Percentiles rank a stretch among this genome's conserved stretches.
Conservation (phyloP, 2,888 invertebrate species). For the Drosophila greeni region DNA sequence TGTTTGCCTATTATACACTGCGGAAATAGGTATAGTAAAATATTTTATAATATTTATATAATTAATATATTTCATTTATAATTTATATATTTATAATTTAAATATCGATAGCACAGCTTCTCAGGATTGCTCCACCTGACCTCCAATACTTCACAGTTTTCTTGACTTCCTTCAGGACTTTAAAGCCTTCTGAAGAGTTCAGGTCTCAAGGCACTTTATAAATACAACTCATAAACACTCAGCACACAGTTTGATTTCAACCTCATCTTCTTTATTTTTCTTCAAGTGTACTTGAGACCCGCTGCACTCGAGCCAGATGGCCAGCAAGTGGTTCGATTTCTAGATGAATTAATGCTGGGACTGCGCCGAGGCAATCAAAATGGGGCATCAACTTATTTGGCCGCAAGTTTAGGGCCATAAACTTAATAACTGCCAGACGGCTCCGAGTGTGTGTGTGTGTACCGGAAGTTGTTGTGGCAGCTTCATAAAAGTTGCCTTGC, state of each 20-base stretch:
- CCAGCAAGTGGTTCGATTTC: conserved; percentile 3
- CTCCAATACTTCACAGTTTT: not conserved
- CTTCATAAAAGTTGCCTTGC: conserved; percentile 12
- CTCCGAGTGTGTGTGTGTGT: not conserved
- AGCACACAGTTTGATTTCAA: not conserved
- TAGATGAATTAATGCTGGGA: conserved; percentile 10
- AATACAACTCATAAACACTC: not conserved
- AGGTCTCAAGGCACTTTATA: not conserved
- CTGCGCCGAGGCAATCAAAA: conserved; percentile 25
- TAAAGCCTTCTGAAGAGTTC: not conserved
- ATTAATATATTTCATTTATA: too few relatives aligned
- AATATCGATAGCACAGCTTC: too few relatives aligned
- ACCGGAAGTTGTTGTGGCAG: conserved; percentile 12
- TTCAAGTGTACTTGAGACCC: not conserved
- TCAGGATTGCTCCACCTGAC: too few relatives aligned
- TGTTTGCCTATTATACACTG: too few relatives aligned
- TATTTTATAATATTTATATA: too few relatives aligned
- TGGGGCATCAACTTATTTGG: conserved; percentile 44
- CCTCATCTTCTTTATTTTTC: not conserved
- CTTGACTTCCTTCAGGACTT: too few relatives aligned
- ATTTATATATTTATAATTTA: too few relatives aligned
- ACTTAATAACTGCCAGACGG: conserved; percentile 59
- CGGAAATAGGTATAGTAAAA: too few relatives aligned
- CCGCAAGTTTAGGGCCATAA: conserved; percentile 60
- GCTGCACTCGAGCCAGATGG: conserved; percentile 18